Evolutionary conservation across 2,113 vertebrate genomes (phyloP).

Genomic region (Leuciscus idus): DNA sequence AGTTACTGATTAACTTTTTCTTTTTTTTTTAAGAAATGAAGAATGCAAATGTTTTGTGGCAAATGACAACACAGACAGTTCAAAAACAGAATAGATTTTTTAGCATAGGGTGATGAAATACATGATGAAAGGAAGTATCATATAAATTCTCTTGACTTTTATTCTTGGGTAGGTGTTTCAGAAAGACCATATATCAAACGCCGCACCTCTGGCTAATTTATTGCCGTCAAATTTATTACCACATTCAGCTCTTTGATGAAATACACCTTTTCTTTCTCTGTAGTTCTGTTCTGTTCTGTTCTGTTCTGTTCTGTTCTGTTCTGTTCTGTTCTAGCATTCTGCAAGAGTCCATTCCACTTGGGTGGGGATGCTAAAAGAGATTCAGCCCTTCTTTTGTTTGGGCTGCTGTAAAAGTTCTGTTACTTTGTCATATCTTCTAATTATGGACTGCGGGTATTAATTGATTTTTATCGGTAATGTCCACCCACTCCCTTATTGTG

Average conservation of each 20-base stretch:
- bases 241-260: not conserved
- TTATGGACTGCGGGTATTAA: constrained; percentile 25
- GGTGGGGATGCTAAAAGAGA: constrained; percentile 6
- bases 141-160: constrained; percentile 7
- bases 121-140: not conserved
- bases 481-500: not conserved
- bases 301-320: not conserved
- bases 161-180: not conserved
- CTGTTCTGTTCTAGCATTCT: not conserved
- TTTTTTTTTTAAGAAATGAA: not conserved
- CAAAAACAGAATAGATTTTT: not conserved
- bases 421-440: constrained; percentile 27
- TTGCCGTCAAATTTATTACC: not conserved
- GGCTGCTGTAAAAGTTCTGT: constrained; percentile 12
- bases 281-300: not conserved
- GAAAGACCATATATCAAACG: constrained; percentile 9
- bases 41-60: not conserved
- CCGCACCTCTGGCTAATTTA: constrained; percentile 19
- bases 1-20: not conserved
- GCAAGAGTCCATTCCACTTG: not conserved
- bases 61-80: not conserved
- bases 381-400: constrained; percentile 14
- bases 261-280: not conserved
- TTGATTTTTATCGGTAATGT: constrained; percentile 29
- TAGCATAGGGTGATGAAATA: not conserved